These are phyloP conservation scores for Leptobrachium ailaonicum DNA, from an alignment of 2,113 vertebrate genomes.

Conservation along the genomic window DNA sequence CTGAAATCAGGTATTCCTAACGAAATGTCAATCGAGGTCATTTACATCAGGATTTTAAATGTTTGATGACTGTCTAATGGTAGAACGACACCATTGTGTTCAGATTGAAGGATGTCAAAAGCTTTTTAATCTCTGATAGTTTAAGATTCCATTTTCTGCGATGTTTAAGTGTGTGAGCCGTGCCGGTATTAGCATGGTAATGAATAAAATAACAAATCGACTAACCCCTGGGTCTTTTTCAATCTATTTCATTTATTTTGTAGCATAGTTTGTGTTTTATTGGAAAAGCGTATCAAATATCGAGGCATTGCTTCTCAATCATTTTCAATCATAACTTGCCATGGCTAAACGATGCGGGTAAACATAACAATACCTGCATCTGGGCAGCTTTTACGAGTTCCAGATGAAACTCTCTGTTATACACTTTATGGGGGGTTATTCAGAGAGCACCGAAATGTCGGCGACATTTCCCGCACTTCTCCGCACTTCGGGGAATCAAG, in stretches of 20 bases:
- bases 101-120: conserved; percentile 11
- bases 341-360: not conserved
- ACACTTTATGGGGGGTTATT: no score
- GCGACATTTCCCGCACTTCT: no score
- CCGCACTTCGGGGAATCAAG: no score
- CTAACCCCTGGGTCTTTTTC: conserved; percentile 18
- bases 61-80: conserved; percentile 30
- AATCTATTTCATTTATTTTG: conserved; percentile 25
- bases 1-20: not conserved
- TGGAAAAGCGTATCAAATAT: conserved; percentile 24
- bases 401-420: no score
- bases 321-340: not conserved
- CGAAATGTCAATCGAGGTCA: conserved; percentile 9
- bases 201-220: conserved; percentile 19
- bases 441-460: no score
- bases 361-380: no score
- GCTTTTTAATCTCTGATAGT: conserved; percentile 29
- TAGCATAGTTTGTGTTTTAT: conserved; percentile 1
- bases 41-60: conserved; percentile 17
- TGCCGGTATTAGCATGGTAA: conserved; percentile 29
- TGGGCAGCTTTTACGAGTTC: no score
- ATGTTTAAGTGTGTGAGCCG: conserved; percentile 20
- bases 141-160: conserved; percentile 24
- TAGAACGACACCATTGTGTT: conserved; percentile 29
- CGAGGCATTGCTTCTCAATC: conserved; percentile 21